These are phyloP conservation scores for Sebastes baramenuke DNA, from an alignment of 2,797 vertebrate genomes.

Conservation along the genomic window DNA sequence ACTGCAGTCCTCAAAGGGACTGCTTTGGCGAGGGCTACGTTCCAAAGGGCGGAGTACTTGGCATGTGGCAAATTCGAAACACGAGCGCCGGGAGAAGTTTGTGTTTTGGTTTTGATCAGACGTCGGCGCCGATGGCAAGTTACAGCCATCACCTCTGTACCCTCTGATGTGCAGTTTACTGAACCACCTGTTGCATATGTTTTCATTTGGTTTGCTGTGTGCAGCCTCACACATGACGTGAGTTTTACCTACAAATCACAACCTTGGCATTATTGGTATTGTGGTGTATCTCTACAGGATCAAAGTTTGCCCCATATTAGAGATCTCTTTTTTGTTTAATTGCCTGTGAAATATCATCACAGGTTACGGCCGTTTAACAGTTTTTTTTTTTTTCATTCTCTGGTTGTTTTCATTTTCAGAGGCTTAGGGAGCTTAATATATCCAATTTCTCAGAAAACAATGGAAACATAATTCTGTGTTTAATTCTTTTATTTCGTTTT, in stretches of 20 bases:
- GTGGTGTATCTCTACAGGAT: neutral
- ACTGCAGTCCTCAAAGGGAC: constrained; percentile 70
- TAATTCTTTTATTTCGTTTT: neutral
- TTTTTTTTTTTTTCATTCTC: neutral
- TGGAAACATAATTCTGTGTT: neutral
- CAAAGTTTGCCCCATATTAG: neutral
- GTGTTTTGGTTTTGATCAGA: constrained; percentile 64
- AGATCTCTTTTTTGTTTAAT: neutral
- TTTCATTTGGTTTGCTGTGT: neutral
- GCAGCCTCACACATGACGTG: neutral
- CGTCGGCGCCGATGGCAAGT: constrained; percentile 30
- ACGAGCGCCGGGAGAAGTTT: constrained; percentile 52
- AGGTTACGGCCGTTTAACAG: neutral
- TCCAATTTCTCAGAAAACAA: neutral
- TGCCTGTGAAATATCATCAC: neutral
- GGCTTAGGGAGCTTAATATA: neutral
- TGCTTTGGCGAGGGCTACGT: constrained; percentile 60
- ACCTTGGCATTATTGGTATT: neutral
- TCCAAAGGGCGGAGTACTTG: constrained; percentile 67
- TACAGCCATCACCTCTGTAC: constrained; percentile 39
- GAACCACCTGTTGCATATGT: constrained; percentile 11
- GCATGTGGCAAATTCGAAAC: constrained; percentile 64
- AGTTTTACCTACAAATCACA: neutral
- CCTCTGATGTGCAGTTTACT: constrained; percentile 38
- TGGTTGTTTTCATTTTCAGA: neutral